phyloP scores from a whole-genome alignment of 2,888 invertebrate species.

The Elgonia sp. region DNA sequence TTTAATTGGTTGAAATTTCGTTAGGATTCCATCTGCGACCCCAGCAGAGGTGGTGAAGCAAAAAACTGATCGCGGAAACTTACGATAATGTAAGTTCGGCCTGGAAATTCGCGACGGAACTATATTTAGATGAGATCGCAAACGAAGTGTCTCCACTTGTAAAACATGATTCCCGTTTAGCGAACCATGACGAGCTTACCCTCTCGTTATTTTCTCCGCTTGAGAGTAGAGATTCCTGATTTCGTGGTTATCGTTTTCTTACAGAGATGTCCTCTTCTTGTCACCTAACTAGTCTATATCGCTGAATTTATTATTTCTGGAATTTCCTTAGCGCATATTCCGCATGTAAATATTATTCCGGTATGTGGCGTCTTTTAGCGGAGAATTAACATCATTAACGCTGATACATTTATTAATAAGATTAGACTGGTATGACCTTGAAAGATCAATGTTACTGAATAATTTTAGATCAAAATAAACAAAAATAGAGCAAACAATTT shows the following conservation, averaged over 20 bases:
- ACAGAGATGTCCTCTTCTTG: constrained; percentile 47
- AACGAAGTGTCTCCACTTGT: constrained; percentile 80
- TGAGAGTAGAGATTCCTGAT: constrained; percentile 41
- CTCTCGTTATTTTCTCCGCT: constrained; percentile 73
- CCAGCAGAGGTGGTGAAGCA: constrained; percentile 35
- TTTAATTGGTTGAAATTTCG: constrained; percentile 43
- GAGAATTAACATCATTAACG: constrained; percentile 30
- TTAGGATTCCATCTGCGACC: constrained; percentile 30
- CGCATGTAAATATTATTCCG: constrained; percentile 43
- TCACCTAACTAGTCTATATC: constrained; percentile 51
- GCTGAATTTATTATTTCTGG: constrained; percentile 58
- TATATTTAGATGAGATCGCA: constrained; percentile 82
- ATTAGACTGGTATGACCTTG: constrained; percentile 38
- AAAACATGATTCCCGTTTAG: constrained; percentile 80
- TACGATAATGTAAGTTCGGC: constrained; percentile 77
- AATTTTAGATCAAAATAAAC: too few species aligned
- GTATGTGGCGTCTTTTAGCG: constrained; percentile 25
- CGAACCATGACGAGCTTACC: constrained; percentile 79
- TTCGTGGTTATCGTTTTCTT: constrained; percentile 70
- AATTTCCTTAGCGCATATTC: constrained; percentile 35
- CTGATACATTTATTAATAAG: constrained; percentile 5
- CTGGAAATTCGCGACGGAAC: constrained; percentile 77
- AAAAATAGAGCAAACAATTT: too few species aligned
- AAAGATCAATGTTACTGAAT: constrained; percentile 14
- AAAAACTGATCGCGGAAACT: constrained; percentile 51